Conservation (phyloP, 1,140 invertebrate species). For the Drosophila varians region DNA sequence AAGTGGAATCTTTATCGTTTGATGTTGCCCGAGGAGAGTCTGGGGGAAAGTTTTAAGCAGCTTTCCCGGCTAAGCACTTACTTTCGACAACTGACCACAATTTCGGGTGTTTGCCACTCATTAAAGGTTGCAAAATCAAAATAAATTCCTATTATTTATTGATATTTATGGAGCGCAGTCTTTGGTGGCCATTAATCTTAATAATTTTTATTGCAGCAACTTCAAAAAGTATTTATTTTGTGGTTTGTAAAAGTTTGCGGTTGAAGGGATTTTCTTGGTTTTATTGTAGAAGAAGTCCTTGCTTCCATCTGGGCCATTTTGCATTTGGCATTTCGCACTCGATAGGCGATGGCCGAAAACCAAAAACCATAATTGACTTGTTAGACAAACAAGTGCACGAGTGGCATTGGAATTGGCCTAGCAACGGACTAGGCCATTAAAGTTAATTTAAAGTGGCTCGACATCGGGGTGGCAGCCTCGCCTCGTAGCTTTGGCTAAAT, state of each 20-base stretch:
- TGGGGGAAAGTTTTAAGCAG: constrained; percentile 56
- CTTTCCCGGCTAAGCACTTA: constrained; percentile 42
- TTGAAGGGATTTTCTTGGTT: neutral
- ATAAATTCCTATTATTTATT: constrained; percentile 41
- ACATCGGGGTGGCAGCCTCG: constrained; percentile 27
- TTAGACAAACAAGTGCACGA: constrained; percentile 65
- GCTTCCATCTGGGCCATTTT: neutral
- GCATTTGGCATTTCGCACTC: neutral
- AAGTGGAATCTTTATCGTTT: constrained; percentile 44
- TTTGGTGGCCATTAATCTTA: constrained; percentile 59
- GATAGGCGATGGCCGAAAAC: constrained; percentile 5
- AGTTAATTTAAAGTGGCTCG: constrained; percentile 72
- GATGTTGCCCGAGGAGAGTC: constrained; percentile 49
- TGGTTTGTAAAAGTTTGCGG: neutral
- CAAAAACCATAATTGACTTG: constrained; percentile 70
- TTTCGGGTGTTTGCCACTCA: constrained; percentile 21
- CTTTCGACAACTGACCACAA: constrained; percentile 52
- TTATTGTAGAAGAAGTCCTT: neutral
- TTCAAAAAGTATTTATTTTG: constrained; percentile 31
- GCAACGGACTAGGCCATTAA: constrained; percentile 49
- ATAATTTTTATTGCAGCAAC: constrained; percentile 59
- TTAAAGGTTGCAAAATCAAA: constrained; percentile 28
- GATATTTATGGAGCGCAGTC: constrained; percentile 19
- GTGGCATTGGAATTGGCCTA: constrained; percentile 59
- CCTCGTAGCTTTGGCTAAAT: constrained; percentile 52